Base-by-base conservation (phyloP, 1,140 invertebrate species). In the Ips nitidus region DNA sequence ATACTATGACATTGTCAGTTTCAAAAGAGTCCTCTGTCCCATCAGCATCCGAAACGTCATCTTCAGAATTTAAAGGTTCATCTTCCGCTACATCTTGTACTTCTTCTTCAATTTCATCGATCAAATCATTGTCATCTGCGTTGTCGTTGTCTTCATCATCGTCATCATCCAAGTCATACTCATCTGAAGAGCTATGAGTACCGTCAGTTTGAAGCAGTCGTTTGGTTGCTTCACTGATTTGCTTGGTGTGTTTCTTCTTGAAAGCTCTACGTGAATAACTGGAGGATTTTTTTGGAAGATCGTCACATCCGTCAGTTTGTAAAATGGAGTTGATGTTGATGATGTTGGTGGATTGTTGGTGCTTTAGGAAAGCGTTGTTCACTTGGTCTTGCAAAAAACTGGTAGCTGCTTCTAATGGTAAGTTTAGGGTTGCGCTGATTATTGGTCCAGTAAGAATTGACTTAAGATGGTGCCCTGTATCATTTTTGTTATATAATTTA, bases 1-100 rank as follows among this genome's bases (percentile, higher is more conserved):
- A 99, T 41, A 99, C 97, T 71, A 99, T 95, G 61, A 99, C 95
- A 87, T 98, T 98, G 70, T 98, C 96, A 63, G 96, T 96, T 76
- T 98, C 95, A 85, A 98, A 98, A 77, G 98, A 85, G 79, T 97
- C 95, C 70, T 88, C 86, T 1, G 94, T 90, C 80, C 69, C 72
- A 57, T 98, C 97, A 77, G 98, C 96, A 80, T 99, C 97, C 69
- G 95, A 97, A 1, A 97, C 94, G 85, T 98, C 96, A 82, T 97
- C 94, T 74, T 90, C 95, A 38, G 95, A 97, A 82, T 98, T 98
- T 0, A 98, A 82, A 1, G 96, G 95, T 39, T 73, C 72, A 78
- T 98, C 96, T 76, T 94, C 90, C 67, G 91, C 90, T 47, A 89
- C 69, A n/a, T 90, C 89, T 71, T 88, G 88, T 60, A 88, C 87